These are phyloP conservation scores for Thera britannica DNA, from an alignment of 2,888 invertebrate species.

Conservation along the genomic window DNA sequence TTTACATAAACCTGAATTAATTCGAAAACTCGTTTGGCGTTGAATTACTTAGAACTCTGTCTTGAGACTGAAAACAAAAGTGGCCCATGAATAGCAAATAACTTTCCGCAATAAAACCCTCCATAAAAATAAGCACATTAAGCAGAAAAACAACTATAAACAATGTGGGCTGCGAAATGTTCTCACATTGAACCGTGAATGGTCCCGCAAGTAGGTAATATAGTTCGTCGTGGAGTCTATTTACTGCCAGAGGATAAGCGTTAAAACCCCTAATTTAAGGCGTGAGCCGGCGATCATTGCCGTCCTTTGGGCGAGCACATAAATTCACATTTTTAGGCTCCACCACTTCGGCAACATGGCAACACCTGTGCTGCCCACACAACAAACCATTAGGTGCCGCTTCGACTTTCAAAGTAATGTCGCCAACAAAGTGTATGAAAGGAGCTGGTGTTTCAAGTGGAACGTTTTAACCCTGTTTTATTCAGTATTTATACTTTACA, in stretches of 20 bases:
- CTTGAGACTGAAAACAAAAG: constrained; percentile 23
- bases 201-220: constrained; percentile 62
- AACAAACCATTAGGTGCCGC: constrained; percentile 67
- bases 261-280: constrained; percentile 82
- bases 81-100: constrained; percentile 42
- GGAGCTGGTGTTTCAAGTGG: constrained; percentile 30
- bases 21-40: constrained; percentile 29
- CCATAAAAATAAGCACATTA: constrained; percentile 52
- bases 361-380: constrained; percentile 72
- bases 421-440: constrained; percentile 39
- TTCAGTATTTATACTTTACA: constrained; percentile 3
- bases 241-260: constrained; percentile 78
- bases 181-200: constrained; percentile 54
- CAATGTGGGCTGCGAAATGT: constrained; percentile 55
- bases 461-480: constrained; percentile 8
- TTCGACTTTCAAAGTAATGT: constrained; percentile 55
- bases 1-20: constrained; percentile 18
- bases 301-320: constrained; percentile 72
- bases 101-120: constrained; percentile 44
- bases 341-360: constrained; percentile 56
- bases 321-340: constrained; percentile 82
- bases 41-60: constrained; percentile 13
- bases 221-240: constrained; percentile 73
- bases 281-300: constrained; percentile 80
- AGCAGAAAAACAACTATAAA: constrained; percentile 63